Conservation (phyloP, 2,113 vertebrate species). For the Seriola aureovittata region DNA sequence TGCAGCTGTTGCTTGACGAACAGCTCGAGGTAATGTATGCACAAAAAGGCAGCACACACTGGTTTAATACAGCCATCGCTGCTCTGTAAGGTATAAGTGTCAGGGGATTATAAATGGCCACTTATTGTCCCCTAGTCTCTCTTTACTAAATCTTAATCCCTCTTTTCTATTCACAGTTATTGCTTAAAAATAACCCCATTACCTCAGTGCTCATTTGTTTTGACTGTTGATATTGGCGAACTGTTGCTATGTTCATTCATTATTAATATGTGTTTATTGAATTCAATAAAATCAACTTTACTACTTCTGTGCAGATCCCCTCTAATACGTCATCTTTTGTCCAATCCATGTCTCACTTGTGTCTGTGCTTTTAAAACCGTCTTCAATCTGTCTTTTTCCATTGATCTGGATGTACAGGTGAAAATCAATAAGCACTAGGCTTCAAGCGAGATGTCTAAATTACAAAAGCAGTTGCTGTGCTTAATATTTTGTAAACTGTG, state of each 20-base stretch:
- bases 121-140: conserved; percentile 53
- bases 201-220: conserved; percentile 34
- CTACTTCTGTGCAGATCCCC: conserved; percentile 1
- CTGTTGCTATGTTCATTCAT: conserved; percentile 13
- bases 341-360: conserved; percentile 26
- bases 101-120: conserved; percentile 58
- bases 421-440: conserved; percentile 39
- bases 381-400: conserved; percentile 30
- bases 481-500: conserved; percentile 40
- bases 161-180: conserved; percentile 45
- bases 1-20: conserved; percentile 94
- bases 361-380: conserved; percentile 28
- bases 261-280: conserved; percentile 24
- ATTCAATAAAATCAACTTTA: conserved; percentile 26
- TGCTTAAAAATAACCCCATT: conserved; percentile 59
- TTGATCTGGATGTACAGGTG: conserved; percentile 42
- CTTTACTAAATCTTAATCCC: conserved; percentile 50
- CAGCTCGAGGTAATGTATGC: conserved; percentile 92
- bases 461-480: conserved; percentile 21
- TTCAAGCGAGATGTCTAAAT: conserved; percentile 20
- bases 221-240: conserved; percentile 27
- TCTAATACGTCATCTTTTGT: conserved; percentile 33
- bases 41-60: background rate
- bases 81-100: conserved; percentile 38
- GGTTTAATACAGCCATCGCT: conserved; percentile 32